Evolutionary conservation across 2,888 invertebrate genomes (phyloP), one percentile per base, ranked within the genome.

Genomic region (Clanis bilineata): DNA sequence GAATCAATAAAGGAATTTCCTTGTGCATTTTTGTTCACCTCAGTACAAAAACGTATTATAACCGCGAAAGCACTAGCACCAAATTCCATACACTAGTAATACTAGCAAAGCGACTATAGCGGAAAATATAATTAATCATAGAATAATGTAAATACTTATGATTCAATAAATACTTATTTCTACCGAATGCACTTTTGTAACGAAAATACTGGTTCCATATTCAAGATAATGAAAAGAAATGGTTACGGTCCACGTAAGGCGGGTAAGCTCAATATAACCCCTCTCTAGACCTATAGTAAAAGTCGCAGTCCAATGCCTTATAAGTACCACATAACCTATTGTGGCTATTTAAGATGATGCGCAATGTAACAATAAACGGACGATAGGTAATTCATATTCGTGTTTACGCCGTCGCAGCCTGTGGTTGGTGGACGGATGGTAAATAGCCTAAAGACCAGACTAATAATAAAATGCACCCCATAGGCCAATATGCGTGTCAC

Each of bases 41-140:
- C 69, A 72, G 77, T 85, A 82, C 69, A 82, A 80, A 82, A 81
- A 75, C 74, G 80, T 74, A 80, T 66, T 76, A 74, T 85, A 83
- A 73, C 72, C 64, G 75, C 79, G 78, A 83, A 71, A 88, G 83
- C 81, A 73, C 86, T 88, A 88, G 88, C 86, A 88, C 88, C 88
- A 80, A 80, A 83, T 78, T 76, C 81, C 76, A 80, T 77, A 73
- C 77, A 74, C 76, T 79, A 77, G 70, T 76, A 72, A 77, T 73
- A 74, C 73, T 77, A 76, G 77, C 79, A 74, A 82, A 85, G 82
- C 82, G 72, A 71, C 71, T 74, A 78, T 67, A 51, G 45, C 45
- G 36, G 23, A 36, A 57, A 36, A 45, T 32, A 66, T 61, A 64
- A 73, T n/a, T 22, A 66, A 68, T 64, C 62, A 18, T 38, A 56